These are phyloP conservation scores for Burhinus bistriatus DNA, from an alignment of 2,113 vertebrate genomes.

Conservation along the genomic window DNA sequence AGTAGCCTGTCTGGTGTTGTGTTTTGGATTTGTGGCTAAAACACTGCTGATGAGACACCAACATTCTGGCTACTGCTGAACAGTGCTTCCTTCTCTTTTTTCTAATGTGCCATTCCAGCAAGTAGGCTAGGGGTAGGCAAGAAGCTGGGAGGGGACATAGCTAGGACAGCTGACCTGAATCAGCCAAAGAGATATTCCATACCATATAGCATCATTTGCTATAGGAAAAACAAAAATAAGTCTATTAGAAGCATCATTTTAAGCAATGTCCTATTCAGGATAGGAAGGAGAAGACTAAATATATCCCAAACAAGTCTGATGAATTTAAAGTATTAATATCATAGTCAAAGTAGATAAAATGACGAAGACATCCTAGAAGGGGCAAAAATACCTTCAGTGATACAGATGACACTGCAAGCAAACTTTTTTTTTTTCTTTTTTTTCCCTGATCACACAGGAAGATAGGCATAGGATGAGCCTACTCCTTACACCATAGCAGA, in stretches of 20 bases:
- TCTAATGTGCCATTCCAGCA: fast-evolving
- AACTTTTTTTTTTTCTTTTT: background rate
- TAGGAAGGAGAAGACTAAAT: background rate
- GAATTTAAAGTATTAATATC: background rate
- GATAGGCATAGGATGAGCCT: background rate
- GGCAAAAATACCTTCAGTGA: background rate
- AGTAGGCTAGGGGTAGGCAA: background rate
- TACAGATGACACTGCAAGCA: background rate
- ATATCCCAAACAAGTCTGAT: background rate
- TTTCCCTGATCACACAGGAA: background rate
- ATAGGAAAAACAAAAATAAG: background rate
- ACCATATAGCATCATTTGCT: background rate
- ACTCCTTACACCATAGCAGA: background rate
- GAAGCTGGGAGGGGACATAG: fast-evolving
- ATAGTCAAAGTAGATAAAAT: background rate
- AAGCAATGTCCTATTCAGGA: background rate
- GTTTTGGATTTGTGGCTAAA: background rate
- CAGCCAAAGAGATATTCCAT: background rate
- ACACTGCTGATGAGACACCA: background rate
- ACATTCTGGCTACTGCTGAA: background rate
- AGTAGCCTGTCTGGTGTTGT: background rate
- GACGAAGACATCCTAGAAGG: background rate
- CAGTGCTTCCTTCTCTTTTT: background rate
- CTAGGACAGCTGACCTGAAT: background rate
- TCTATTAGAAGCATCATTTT: background rate